Base-by-base conservation (phyloP, 2,797 vertebrate species). In the Monodelphis domestica region DNA sequence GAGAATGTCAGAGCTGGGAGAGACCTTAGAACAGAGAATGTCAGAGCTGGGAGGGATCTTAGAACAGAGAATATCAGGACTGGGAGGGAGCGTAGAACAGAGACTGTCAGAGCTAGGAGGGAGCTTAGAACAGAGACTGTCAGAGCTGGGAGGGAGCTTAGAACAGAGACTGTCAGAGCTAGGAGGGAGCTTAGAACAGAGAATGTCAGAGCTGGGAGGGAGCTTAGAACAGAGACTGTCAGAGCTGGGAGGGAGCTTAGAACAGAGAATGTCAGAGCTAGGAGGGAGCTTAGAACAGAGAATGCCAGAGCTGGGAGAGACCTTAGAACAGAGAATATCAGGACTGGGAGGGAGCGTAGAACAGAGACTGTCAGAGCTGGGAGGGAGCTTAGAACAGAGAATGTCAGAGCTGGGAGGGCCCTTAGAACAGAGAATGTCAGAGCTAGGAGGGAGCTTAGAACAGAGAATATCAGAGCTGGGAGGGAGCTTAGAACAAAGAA, bases 401-500 rank as follows among this genome's bases (percentile, higher is more conserved):
- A 57, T 11, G 29, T 30, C 33, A 70, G 5, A 55, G n/a, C n/a
- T 78, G 17, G 12, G 59, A 38, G 63, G n/a, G 6, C 17, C 33
- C n/a, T 78, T 78, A 78, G 63, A 78, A 78, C 6, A 21, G 9
- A 45, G 59, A n/a, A 33, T 11, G n/a, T 30, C 33, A 70, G 5
- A 55, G n/a, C n/a, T 78, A 17, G 12, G 59, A 38, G 63, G 17
- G 6, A 17, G 33, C 63, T 78, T 78, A 78, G 63, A 10, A 5
- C 59, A 63, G 3, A 2, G 28, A 10, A 57, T 57, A 56, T 11
- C 12, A 11, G n/a, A 21, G n/a, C 5, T 21, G 1, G 15, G 17
- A 38, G 4, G 6, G 33, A 4, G 17, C n/a, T 38, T 15, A 24
- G 90, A 0, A 0, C 30, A 7, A 50, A 38, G 6, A 17, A 0